Evolutionary conservation across 2,888 invertebrate species (phyloP).

Genomic region (Cartodere bifasciata): DNA sequence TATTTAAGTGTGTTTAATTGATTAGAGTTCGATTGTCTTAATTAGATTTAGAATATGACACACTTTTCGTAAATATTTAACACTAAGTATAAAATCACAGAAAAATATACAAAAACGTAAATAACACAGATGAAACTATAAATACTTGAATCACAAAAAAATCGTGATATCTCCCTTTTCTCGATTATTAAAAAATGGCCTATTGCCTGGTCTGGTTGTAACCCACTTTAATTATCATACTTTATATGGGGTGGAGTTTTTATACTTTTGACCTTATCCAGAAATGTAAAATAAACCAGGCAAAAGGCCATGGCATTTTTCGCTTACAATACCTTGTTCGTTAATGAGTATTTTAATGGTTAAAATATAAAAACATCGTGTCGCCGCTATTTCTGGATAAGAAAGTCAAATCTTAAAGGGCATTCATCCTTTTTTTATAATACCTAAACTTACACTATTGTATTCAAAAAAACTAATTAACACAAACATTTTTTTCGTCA

Average conservation of each 20-base stretch:
- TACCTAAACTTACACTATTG: conserved; percentile 9
- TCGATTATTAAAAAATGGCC: conserved; percentile 28
- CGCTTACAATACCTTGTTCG: no score
- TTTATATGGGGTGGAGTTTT: no score
- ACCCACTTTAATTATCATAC: no score
- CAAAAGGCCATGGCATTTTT: no score
- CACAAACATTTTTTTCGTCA: conserved; percentile 33
- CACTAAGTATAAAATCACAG: conserved; percentile 29
- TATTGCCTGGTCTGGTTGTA: conserved; percentile 28
- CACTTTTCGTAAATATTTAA: conserved; percentile 26
- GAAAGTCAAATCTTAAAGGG: conserved; percentile 16
- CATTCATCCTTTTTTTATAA: conserved; percentile 25
- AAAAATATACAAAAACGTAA: conserved; percentile 23
- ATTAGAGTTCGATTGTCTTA: no score
- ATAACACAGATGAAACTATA: conserved; percentile 26
- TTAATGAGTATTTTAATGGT: no score
- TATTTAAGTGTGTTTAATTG: no score
- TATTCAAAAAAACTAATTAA: conserved; percentile 13
- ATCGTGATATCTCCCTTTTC: conserved; percentile 33
- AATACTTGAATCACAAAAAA: conserved; percentile 24
- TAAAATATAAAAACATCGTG: no score
- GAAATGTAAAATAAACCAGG: no score
- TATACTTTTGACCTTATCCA: no score
- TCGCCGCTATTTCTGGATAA: conserved; percentile 10
- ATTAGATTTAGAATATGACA: conserved; percentile 31